Conservation (phyloP, 2,113 vertebrate genomes). For the Cinclus mexicanus region DNA sequence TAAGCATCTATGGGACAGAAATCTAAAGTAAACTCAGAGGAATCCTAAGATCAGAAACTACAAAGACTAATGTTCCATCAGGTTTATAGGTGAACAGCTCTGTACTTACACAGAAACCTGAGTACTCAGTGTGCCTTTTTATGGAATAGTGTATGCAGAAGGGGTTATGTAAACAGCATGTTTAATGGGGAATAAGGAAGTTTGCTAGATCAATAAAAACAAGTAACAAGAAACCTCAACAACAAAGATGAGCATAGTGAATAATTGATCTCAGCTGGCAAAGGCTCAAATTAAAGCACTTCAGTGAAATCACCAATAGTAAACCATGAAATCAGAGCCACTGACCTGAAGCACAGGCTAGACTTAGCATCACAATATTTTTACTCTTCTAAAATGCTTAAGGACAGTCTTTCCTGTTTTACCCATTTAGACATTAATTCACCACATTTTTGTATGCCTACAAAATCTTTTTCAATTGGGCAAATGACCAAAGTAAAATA, state of each 20-base stretch:
- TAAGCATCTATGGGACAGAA: not conserved
- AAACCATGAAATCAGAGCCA: not conserved
- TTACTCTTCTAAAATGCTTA: not conserved
- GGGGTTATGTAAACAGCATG: not conserved
- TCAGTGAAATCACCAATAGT: not conserved
- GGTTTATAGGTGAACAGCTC: not conserved
- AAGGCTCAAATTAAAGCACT: not conserved
- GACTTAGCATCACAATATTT: not conserved
- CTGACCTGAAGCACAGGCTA: not conserved
- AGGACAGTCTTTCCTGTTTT: not conserved
- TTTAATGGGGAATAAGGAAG: not conserved
- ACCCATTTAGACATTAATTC: slow-evolving; percentile 19
- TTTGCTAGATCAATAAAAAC: not conserved
- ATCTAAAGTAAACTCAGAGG: not conserved
- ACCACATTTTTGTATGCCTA: not conserved
- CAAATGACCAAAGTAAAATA: slow-evolving; percentile 40
- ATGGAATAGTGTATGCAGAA: not conserved
- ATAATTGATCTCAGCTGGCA: not conserved
- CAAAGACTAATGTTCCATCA: not conserved
- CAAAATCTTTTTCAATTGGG: slow-evolving; percentile 5
- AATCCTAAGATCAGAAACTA: not conserved
- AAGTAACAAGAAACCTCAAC: not conserved
- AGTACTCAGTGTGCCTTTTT: not conserved
- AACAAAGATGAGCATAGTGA: not conserved
- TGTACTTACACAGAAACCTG: not conserved